phyloP scores from a whole-genome alignment of 2,888 invertebrate genomes.

The Myathropa florea region DNA sequence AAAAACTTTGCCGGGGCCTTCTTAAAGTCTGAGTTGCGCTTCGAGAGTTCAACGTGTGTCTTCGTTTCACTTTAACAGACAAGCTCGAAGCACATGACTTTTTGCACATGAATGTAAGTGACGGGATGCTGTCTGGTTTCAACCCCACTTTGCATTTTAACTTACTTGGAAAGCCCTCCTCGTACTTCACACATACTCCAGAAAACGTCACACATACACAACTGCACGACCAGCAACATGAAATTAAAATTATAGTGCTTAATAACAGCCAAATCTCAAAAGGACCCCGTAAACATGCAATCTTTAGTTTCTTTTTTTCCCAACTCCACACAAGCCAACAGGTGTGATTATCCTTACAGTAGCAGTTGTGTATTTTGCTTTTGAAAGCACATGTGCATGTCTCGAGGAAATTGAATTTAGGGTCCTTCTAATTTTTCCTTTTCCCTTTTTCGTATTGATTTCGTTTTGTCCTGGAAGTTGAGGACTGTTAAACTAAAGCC shows the following conservation, averaged over 20 bases:
- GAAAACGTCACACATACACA: too few relatives aligned
- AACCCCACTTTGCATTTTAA: too few relatives aligned
- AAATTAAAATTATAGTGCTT: background rate
- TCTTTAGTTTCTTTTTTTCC: background rate
- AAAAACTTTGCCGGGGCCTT: too few relatives aligned
- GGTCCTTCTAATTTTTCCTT: background rate
- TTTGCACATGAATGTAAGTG: too few relatives aligned
- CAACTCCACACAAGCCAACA: slow-evolving; percentile 29
- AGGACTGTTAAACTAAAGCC: slow-evolving; percentile 49
- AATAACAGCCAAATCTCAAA: background rate
- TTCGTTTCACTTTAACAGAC: too few relatives aligned
- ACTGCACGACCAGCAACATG: background rate
- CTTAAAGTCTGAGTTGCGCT: too few relatives aligned
- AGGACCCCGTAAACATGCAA: background rate
- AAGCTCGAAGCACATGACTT: too few relatives aligned
- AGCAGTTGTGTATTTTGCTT: slow-evolving; percentile 36
- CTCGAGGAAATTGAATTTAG: slow-evolving; percentile 40
- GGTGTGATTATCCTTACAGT: slow-evolving; percentile 47
- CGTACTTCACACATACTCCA: too few relatives aligned
- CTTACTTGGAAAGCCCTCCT: too few relatives aligned
- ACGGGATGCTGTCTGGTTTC: too few relatives aligned
- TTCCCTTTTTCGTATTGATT: background rate
- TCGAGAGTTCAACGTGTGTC: too few relatives aligned
- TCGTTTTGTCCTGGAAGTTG: slow-evolving; percentile 32
- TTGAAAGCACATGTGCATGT: slow-evolving; percentile 60